These are phyloP conservation scores for Polymixis flavicincta DNA, from an alignment of 2,888 invertebrate species.

Conservation along the genomic window DNA sequence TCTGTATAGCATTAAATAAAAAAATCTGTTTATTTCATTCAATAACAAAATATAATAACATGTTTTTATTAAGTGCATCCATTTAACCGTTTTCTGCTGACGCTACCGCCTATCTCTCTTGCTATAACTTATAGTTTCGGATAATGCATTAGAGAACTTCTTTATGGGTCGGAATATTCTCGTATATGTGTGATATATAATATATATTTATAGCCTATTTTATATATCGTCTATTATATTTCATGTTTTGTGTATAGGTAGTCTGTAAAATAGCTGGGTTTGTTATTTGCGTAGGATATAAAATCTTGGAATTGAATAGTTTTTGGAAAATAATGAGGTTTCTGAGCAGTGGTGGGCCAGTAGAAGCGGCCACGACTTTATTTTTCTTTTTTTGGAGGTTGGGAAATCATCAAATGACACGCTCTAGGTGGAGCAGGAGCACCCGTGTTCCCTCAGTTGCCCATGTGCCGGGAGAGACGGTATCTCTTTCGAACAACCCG, in stretches of 20 bases:
- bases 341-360: too few species aligned
- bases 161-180: slow-evolving; percentile 88
- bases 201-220: slow-evolving; percentile 72
- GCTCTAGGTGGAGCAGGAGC: too few species aligned
- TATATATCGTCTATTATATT: slow-evolving; percentile 53
- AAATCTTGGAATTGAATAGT: slow-evolving; percentile 11
- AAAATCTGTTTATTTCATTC: neutral
- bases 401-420: too few species aligned
- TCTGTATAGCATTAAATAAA: neutral
- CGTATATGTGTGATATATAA: slow-evolving; percentile 76
- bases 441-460: too few species aligned
- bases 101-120: slow-evolving; percentile 82
- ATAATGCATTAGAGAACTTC: slow-evolving; percentile 90
- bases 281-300: slow-evolving; percentile 17
- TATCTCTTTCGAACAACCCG: too few species aligned
- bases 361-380: too few species aligned
- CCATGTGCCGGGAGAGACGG: too few species aligned
- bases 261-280: slow-evolving; percentile 2
- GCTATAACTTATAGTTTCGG: slow-evolving; percentile 90
- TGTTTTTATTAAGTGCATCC: slow-evolving; percentile 26
- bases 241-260: slow-evolving; percentile 51
- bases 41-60: neutral
- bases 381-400: too few species aligned
- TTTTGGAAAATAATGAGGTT: neutral
- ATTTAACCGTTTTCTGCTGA: slow-evolving; percentile 68